These are phyloP conservation scores for Crotalus viridis DNA, from an alignment of 2,113 vertebrate species.

Conservation along the genomic window DNA sequence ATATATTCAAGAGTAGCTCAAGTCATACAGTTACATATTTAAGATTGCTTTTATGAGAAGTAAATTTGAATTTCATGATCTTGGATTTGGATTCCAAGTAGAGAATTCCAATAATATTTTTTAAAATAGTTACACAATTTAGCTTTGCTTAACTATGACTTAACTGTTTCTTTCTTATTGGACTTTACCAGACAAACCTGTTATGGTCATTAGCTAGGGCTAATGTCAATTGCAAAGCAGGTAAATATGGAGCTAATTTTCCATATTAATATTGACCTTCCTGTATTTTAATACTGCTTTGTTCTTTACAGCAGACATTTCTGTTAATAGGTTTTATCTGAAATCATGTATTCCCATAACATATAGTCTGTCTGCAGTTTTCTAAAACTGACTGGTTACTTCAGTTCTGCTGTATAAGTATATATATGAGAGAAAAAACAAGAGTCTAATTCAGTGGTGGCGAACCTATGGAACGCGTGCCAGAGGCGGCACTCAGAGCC, in stretches of 20 bases:
- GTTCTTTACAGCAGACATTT: background rate
- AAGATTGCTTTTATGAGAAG: background rate
- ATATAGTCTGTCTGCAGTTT: background rate
- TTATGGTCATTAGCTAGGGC: background rate
- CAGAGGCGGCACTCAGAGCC: no score
- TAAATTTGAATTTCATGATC: background rate
- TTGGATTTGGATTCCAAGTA: background rate
- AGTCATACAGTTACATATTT: background rate
- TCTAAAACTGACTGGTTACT: background rate
- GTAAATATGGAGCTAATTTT: background rate
- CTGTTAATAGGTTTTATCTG: background rate
- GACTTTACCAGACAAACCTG: background rate
- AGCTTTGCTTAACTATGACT: background rate
- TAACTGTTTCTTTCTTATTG: background rate
- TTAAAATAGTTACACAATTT: background rate
- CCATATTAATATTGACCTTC: background rate
- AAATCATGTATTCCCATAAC: background rate
- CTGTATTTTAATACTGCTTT: background rate
- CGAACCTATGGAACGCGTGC: no score
- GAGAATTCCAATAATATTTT: background rate
- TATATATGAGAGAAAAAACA: background rate
- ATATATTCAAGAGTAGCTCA: background rate
- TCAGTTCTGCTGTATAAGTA: background rate
- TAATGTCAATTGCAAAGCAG: background rate
- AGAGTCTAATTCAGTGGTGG: background rate